Evolutionary conservation across 2,797 vertebrate species (phyloP).

Genomic region (Halcyon leucocephala): DNA sequence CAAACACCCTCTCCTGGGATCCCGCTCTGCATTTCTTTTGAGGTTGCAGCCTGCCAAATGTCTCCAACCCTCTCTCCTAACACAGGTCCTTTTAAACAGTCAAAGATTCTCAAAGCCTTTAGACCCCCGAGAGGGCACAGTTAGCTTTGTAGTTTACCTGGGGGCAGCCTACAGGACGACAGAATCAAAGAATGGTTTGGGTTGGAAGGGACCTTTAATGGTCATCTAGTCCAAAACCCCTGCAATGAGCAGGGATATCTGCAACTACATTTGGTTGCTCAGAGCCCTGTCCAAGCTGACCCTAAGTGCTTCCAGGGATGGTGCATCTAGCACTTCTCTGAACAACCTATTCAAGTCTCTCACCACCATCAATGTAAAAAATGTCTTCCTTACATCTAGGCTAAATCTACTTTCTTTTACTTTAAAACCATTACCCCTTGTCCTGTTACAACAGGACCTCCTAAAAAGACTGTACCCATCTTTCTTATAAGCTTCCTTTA

Average conservation of each 20-base stretch:
- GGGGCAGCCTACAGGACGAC: neutral
- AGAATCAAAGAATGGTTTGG: neutral
- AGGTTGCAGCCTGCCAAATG: neutral
- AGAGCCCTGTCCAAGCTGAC: accelerated
- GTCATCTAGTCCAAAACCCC: neutral
- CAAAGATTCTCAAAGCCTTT: neutral
- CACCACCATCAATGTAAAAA: accelerated
- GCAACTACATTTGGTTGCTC: neutral
- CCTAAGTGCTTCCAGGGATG: neutral
- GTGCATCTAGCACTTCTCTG: neutral
- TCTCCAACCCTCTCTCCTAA: neutral
- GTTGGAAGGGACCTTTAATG: neutral
- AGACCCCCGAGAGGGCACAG: neutral
- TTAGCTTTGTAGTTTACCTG: neutral
- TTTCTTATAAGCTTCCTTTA: neutral
- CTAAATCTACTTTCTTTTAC: neutral
- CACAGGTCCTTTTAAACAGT: neutral
- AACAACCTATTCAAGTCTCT: neutral
- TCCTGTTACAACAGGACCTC: neutral
- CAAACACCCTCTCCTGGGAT: neutral
- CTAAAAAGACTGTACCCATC: neutral
- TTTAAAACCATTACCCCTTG: neutral
- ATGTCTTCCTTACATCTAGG: neutral
- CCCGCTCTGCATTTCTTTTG: neutral
- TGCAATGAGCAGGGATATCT: neutral